Conservation (phyloP, 2,113 vertebrate genomes). For the Chloropsis cyanopogon region DNA sequence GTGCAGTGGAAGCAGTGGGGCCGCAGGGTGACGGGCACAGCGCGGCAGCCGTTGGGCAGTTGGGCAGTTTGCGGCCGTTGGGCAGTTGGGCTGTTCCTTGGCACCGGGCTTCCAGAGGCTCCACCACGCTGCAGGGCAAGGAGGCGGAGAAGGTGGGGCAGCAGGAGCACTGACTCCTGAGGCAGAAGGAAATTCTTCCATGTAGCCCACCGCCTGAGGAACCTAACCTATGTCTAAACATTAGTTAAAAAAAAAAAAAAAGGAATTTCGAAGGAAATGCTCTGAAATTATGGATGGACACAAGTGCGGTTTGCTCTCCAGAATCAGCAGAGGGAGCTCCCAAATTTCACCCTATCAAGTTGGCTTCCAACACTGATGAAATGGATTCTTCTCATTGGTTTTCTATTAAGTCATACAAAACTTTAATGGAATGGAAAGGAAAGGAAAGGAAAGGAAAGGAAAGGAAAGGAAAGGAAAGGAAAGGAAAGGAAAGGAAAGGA, state of each 20-base stretch:
- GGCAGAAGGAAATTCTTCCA: neutral
- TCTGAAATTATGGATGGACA: neutral
- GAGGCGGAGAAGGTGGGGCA: neutral
- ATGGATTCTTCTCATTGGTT: neutral
- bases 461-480: no score
- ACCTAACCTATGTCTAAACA: neutral
- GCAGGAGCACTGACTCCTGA: fast-evolving
- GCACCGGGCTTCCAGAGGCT: neutral
- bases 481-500: no score
- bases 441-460: no score
- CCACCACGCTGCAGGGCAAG: neutral
- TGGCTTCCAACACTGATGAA: neutral
- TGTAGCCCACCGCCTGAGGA: neutral
- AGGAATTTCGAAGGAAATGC: neutral
- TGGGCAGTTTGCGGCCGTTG: neutral
- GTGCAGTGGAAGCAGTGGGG: neutral
- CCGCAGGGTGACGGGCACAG: fast-evolving
- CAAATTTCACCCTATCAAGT: neutral
- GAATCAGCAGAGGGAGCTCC: neutral
- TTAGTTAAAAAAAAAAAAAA: neutral
- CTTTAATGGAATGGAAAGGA: neutral
- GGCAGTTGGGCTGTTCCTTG: neutral
- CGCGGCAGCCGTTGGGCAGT: neutral
- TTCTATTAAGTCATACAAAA: neutral
- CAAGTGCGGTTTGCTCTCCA: neutral